A percentile compares a stretch with the other conserved stretches of the same genome.
phyloP scores from a whole-genome alignment of 2,797 vertebrate species.

The Trichosurus vulpecula region DNA sequence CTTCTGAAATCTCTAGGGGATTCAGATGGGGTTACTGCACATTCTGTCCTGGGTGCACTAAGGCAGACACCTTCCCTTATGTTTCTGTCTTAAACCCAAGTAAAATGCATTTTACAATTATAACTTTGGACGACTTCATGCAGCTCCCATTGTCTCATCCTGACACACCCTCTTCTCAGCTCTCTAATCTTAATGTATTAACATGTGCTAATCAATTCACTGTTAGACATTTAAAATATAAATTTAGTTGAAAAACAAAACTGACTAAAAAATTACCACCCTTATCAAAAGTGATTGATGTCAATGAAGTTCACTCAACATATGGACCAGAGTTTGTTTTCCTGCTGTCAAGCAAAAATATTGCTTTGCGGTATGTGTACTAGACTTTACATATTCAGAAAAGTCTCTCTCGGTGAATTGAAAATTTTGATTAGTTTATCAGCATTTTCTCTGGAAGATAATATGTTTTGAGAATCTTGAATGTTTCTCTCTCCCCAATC shows the following conservation, averaged over 20 bases:
- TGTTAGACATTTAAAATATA: slow-evolving; percentile 59
- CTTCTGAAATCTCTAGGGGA: not conserved
- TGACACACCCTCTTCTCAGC: not conserved
- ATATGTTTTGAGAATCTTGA: not conserved
- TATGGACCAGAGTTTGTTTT: not conserved
- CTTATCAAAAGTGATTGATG: slow-evolving; percentile 44
- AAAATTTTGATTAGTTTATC: not conserved
- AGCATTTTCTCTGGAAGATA: not conserved
- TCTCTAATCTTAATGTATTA: slow-evolving; percentile 38
- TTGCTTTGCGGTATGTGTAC: not conserved
- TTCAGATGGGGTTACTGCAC: not conserved
- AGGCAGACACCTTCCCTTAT: not conserved
- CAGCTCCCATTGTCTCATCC: slow-evolving; percentile 1
- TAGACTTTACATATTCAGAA: not conserved
- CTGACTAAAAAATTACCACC: slow-evolving; percentile 32
- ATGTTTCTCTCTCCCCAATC: not conserved
- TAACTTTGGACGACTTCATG: not conserved
- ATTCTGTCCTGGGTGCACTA: not conserved
- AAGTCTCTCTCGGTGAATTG: not conserved
- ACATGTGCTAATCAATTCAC: slow-evolving; percentile 60
- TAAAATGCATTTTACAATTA: not conserved
- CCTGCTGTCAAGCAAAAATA: not conserved
- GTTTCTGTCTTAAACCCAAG: not conserved
- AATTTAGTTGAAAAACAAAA: slow-evolving; percentile 44
- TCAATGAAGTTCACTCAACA: slow-evolving; percentile 4